Evolutionary conservation across 2,113 vertebrate species (phyloP), one percentile per base, ranked within the genome.

Genomic region (Trinectes maculatus): DNA sequence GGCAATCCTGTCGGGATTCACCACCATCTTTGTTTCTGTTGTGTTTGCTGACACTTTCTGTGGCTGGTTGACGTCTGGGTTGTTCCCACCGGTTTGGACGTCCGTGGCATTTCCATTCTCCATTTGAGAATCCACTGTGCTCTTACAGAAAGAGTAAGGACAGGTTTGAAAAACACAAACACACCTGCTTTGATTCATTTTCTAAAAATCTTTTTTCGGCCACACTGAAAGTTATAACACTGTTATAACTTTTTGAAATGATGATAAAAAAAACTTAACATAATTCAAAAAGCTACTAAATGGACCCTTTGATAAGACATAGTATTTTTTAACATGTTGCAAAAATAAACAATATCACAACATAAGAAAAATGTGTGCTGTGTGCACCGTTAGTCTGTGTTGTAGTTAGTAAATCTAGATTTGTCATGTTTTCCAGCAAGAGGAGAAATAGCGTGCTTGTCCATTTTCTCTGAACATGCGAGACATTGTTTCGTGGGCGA

Each of bases 1-100:
- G 25, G 96, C 96, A 1, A 98, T 96, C 65, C 57, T 93, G 52
- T 94, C 93, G 36, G 95, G 96, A 81, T 96, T 92, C 1, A 93
- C 90, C 47, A 88, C 91, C 24, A 83, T 89, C 46, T 74, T 85
- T 46, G 90, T 91, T 22, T 95, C 89, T 0, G 93, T 82, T 12
- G 91, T 89, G 28, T 96, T 93, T 34, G 90, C 91, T 33, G 91
- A 92, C n/a, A 89, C 93, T 62, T 88, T 83, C 19, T 91, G 88
- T 8, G 83, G 73, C 21, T 92, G 69, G 8, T 91, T 81, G 18
- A 62, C 82, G 19, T 89, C 92, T 42, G 78, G 29, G 15, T 77
- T 71, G 56, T 79, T 89, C 37, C 85, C 82, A 0, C 87, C 84
- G 60, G 80, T 46, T 44, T 87, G 89, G 44, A 74, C 56, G 22